These are phyloP conservation scores for Metallyticus violacea DNA, from an alignment of 2,888 invertebrate species.

Conservation along the genomic window DNA sequence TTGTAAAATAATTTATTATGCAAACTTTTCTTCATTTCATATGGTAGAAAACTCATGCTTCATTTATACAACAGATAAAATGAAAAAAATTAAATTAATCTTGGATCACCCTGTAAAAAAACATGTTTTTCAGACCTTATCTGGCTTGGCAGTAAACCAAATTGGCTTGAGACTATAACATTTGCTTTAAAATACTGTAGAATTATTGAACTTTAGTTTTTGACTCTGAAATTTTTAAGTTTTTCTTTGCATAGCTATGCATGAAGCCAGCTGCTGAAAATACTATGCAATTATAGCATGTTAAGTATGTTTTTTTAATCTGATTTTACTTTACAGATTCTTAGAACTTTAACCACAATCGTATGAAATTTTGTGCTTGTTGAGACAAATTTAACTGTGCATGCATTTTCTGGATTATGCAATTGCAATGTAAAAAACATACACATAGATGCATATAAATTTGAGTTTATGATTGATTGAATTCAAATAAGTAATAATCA, in stretches of 20 bases:
- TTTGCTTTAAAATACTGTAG: background rate
- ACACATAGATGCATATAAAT: background rate
- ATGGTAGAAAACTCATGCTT: background rate
- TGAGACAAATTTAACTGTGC: background rate
- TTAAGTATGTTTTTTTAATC: background rate
- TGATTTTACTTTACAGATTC: background rate
- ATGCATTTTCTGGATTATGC: background rate
- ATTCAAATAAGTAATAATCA: background rate
- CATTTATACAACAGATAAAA: no score
- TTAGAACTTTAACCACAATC: no score
- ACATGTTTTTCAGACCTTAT: background rate
- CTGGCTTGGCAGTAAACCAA: background rate
- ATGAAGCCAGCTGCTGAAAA: background rate
- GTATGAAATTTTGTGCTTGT: no score
- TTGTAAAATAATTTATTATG: background rate
- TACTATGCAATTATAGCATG: background rate
- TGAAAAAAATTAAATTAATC: background rate
- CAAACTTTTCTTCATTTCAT: background rate
- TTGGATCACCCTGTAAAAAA: background rate
- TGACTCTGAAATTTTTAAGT: background rate
- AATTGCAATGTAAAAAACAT: background rate
- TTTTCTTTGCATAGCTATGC: background rate
- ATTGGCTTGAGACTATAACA: background rate
- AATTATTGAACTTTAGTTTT: background rate
- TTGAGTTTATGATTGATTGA: background rate